phyloP scores from a whole-genome alignment of 2,888 invertebrate species.

The Phania funesta region DNA sequence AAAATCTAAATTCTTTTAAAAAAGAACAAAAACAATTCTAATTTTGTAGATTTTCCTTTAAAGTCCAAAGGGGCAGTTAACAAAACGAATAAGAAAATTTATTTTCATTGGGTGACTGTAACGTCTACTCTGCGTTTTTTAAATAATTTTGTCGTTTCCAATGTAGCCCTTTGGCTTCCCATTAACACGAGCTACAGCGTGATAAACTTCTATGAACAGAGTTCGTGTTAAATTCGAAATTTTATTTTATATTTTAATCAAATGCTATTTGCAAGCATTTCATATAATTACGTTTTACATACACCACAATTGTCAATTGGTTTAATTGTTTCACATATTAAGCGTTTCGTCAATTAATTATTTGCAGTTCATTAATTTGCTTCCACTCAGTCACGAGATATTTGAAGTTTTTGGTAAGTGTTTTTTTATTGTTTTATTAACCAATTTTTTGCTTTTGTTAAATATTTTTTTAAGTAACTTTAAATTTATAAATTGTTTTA shows the following conservation, averaged over 20 bases:
- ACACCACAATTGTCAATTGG: neutral
- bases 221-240: constrained; percentile 74
- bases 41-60: constrained; percentile 15
- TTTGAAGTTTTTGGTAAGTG: constrained; percentile 74
- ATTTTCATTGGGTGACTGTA: neutral
- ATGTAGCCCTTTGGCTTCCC: constrained; percentile 76
- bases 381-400: constrained; percentile 71
- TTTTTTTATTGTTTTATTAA: constrained; percentile 17
- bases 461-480: neutral
- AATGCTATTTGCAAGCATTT: constrained; percentile 41
- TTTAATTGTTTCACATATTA: neutral
- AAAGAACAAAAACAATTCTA: neutral
- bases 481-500: neutral
- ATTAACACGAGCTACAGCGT: constrained; percentile 74
- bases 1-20: neutral
- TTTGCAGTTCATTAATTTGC: constrained; percentile 2
- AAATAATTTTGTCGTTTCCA: constrained; percentile 71
- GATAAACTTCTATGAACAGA: constrained; percentile 34
- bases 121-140: neutral
- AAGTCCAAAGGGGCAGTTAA: neutral
- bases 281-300: constrained; percentile 25
- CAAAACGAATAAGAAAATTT: neutral
- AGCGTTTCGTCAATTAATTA: constrained; percentile 20
- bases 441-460: constrained; percentile 7
- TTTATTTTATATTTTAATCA: constrained; percentile 55